Conservation (phyloP, 2,888 invertebrate genomes). For the Lottia scabra region DNA sequence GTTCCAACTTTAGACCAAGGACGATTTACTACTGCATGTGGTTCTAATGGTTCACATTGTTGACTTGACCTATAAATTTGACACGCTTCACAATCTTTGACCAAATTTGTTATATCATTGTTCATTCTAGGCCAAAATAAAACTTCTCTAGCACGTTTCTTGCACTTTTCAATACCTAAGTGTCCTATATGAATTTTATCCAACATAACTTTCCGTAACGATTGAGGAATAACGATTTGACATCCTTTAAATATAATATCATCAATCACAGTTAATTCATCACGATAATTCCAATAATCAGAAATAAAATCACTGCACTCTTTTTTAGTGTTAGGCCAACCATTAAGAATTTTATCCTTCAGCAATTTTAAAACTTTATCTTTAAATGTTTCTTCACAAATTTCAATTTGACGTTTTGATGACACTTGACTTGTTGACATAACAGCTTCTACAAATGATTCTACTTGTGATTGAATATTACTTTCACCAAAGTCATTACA, state of each 20-base stretch:
- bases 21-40: not conserved
- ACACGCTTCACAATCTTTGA: constrained; percentile 9
- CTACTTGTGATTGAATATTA: too few species aligned
- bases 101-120: constrained; percentile 9
- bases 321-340: constrained; percentile 12
- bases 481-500: too few species aligned
- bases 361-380: constrained; percentile 11
- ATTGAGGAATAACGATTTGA: constrained; percentile 13
- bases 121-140: constrained; percentile 20
- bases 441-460: too few species aligned
- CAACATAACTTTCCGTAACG: constrained; percentile 11
- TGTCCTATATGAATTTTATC: constrained; percentile 18
- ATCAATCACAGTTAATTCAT: constrained; percentile 4
- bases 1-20: constrained; percentile 13
- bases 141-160: not conserved
- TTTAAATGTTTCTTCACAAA: too few species aligned
- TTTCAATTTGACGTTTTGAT: too few species aligned
- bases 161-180: constrained; percentile 17
- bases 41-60: not conserved
- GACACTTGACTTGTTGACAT: too few species aligned
- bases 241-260: constrained; percentile 8
- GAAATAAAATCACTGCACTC: constrained; percentile 1
- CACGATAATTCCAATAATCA: constrained; percentile 11
- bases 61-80: not conserved
- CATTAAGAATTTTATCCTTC: constrained; percentile 2